These are phyloP conservation scores for Meriones psammophilus DNA, from an alignment of 2,797 vertebrate species.

Conservation along the genomic window DNA sequence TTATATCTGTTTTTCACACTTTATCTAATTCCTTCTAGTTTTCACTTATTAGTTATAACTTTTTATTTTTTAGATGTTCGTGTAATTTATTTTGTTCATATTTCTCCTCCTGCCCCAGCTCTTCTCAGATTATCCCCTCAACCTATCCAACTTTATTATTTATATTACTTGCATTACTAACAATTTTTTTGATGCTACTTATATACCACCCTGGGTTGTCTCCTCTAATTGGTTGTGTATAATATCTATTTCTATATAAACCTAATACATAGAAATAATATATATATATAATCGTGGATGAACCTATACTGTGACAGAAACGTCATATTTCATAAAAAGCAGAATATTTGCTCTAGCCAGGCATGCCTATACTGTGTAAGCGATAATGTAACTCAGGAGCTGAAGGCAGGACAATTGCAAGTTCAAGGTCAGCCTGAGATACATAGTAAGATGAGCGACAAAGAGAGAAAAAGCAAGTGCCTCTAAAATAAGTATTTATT, in stretches of 20 bases:
- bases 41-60: not conserved
- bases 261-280: not conserved
- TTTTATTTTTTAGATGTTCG: not conserved
- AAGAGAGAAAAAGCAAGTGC: not conserved
- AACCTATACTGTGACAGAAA: conserved; percentile 14
- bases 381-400: not conserved
- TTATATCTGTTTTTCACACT: not conserved
- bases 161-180: not conserved
- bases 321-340: not conserved
- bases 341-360: not conserved
- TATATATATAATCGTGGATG: not conserved
- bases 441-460: not conserved
- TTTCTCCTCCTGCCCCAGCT: not conserved
- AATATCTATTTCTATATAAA: conserved; percentile 21
- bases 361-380: not conserved
- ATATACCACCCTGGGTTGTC: not conserved
- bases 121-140: not conserved
- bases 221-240: not conserved
- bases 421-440: not conserved
- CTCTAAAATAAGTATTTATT: not conserved
- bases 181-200: not conserved
- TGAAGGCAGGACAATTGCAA: not conserved
- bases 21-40: conserved; percentile 26
- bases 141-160: not conserved
- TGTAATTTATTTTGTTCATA: not conserved